Conservation (phyloP, 1,140 invertebrate genomes). For the Bombus sibiricus region DNA sequence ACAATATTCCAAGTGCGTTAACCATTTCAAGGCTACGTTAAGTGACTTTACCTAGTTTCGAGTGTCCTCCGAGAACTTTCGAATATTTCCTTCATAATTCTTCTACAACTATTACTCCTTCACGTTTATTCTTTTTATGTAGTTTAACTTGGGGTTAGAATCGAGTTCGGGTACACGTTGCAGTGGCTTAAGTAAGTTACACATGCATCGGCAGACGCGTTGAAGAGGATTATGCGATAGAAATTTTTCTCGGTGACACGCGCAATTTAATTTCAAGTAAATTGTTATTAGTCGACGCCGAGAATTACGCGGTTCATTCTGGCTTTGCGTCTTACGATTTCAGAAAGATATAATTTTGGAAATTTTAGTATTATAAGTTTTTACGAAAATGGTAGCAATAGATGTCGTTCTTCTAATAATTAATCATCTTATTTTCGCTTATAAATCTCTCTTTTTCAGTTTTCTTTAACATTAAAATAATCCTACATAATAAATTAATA, state of each 20-base stretch:
- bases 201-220: neutral
- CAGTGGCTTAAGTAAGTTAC: neutral
- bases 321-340: neutral
- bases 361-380: neutral
- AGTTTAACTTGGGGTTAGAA: conserved; percentile 3
- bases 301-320: neutral
- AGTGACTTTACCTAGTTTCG: conserved; percentile 38
- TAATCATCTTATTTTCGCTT: neutral
- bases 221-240: conserved; percentile 10
- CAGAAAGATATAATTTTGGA: neutral
- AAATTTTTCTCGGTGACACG: neutral
- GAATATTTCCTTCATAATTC: conserved; percentile 46
- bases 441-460: too few species aligned
- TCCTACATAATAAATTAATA: too few species aligned
- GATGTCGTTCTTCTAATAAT: neutral
- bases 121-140: conserved; percentile 35
- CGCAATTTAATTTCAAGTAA: neutral
- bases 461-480: too few species aligned
- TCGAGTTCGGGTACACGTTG: neutral
- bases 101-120: conserved; percentile 21
- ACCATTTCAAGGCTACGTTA: conserved; percentile 30
- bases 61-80: conserved; percentile 16
- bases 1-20: neutral
- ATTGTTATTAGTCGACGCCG: neutral
- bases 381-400: neutral